A percentile compares a stretch with the other conserved stretches of the same genome.
phyloP scores from a whole-genome alignment of 2,797 vertebrate genomes.

The Myotis planiceps region DNA sequence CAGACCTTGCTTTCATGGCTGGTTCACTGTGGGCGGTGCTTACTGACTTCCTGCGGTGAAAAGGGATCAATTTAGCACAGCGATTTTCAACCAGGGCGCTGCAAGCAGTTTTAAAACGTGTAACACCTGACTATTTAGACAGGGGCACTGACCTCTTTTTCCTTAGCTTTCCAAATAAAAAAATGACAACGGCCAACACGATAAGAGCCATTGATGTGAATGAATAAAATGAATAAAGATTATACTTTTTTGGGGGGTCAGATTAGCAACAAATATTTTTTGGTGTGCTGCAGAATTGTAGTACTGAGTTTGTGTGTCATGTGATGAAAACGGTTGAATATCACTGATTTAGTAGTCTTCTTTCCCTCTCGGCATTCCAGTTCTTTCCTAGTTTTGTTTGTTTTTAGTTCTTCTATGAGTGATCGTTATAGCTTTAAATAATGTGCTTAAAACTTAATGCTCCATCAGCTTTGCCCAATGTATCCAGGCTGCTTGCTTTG shows the following conservation, averaged over 20 bases:
- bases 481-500: neutral
- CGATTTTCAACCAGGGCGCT: neutral
- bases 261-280: neutral
- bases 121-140: neutral
- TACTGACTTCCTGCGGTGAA: neutral
- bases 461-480: neutral
- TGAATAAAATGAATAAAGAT: neutral
- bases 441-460: neutral
- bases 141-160: neutral
- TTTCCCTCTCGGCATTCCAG: accelerated
- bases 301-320: neutral
- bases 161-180: neutral
- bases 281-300: neutral
- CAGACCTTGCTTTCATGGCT: neutral
- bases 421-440: neutral
- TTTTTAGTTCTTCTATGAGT: neutral
- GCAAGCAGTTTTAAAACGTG: neutral
- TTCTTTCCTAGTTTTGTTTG: neutral
- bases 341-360: neutral
- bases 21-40: neutral
- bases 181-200: neutral
- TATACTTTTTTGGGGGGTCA: neutral
- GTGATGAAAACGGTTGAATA: neutral
- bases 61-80: neutral
- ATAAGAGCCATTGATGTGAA: neutral